Percentiles rank a stretch among this genome's conserved stretches.
phyloP scores from a whole-genome alignment of 2,113 vertebrate genomes.

The Buteo buteo region DNA sequence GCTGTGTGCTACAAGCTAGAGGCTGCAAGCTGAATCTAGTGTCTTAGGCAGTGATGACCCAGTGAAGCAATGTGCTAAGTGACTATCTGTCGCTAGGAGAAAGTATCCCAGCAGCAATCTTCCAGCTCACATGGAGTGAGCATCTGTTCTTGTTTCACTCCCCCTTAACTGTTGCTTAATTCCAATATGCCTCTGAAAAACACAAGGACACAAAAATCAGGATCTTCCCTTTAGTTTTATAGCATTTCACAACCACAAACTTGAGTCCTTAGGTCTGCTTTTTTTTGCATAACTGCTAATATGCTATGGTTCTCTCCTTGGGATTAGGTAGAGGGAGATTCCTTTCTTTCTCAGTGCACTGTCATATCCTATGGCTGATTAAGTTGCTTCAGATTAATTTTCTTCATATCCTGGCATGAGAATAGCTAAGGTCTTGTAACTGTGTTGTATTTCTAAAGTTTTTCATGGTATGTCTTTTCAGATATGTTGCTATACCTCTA shows the following conservation, averaged over 20 bases:
- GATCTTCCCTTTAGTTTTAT: neutral
- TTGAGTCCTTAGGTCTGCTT: neutral
- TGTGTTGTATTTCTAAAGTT: neutral
- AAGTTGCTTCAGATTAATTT: neutral
- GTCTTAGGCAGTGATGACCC: neutral
- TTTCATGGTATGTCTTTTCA: constrained; percentile 64
- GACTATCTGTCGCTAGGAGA: neutral
- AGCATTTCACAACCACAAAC: neutral
- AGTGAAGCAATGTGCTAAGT: neutral
- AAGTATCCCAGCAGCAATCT: neutral
- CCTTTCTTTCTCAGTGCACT: neutral
- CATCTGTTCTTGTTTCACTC: neutral
- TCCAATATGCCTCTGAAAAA: neutral
- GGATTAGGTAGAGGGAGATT: neutral
- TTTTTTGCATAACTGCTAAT: neutral
- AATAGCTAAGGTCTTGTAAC: neutral
- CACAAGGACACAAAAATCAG: neutral
- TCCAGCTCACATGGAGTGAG: neutral
- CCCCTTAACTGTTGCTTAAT: neutral
- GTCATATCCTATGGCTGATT: neutral
- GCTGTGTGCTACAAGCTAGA: neutral
- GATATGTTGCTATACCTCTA: constrained; percentile 81
- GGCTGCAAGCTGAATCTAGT: neutral
- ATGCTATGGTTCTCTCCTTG: neutral
- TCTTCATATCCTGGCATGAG: neutral